Conservation (phyloP, 2,113 vertebrate species). For the Morone chrysops region DNA sequence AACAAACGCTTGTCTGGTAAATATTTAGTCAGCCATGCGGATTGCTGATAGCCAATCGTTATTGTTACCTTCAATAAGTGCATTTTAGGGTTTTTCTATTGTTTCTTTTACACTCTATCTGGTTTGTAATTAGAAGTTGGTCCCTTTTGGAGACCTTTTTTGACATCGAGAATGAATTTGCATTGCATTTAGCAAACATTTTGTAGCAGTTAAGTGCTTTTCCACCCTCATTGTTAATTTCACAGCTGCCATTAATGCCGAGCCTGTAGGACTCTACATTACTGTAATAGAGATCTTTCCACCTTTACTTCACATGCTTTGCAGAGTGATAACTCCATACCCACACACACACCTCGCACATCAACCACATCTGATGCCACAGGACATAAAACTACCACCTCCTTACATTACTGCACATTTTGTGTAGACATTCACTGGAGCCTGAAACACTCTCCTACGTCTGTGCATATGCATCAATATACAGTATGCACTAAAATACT, state of each 20-base stretch:
- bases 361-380: not conserved
- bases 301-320: not conserved
- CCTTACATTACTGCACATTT: not conserved
- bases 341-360: not conserved
- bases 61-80: not conserved
- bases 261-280: not conserved
- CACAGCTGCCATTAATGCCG: not conserved
- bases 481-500: not conserved
- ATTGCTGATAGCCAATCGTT: not conserved
- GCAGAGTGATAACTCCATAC: not conserved
- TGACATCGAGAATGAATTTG: not conserved
- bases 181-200: not conserved
- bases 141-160: not conserved
- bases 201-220: not conserved
- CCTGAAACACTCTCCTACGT: not conserved
- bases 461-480: not conserved
- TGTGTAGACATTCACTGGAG: not conserved
- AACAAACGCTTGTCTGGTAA: slow-evolving; percentile 1
- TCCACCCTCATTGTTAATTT: no score
- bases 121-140: not conserved
- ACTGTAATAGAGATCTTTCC: not conserved
- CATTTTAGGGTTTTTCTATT: slow-evolving; percentile 4
- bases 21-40: slow-evolving; percentile 1
- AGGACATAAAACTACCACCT: not conserved
- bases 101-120: not conserved